phyloP scores from a whole-genome alignment of 2,888 invertebrate genomes.

The Rhaphigaster nebulosa region DNA sequence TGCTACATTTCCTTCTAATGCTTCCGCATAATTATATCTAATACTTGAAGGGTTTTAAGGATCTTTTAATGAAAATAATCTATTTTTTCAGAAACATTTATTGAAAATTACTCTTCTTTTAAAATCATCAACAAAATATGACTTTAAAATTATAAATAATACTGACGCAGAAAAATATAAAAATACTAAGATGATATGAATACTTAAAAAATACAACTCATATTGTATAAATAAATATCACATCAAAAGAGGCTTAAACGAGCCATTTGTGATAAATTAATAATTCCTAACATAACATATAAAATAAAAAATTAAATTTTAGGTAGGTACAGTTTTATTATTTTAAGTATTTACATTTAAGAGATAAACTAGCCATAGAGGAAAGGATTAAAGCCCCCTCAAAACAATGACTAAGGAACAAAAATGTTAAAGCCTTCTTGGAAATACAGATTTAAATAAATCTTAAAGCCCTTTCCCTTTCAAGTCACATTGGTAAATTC shows the following conservation, averaged over 20 bases:
- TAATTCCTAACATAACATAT: conserved; percentile 10
- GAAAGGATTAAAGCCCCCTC: neutral
- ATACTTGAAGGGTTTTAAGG: neutral
- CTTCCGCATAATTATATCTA: too few species aligned
- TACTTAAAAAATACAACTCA: conserved; percentile 26
- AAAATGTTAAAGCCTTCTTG: neutral
- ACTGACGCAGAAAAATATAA: conserved; percentile 44
- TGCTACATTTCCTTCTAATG: too few species aligned
- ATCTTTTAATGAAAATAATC: neutral
- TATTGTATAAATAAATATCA: conserved; percentile 34
- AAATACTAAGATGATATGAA: conserved; percentile 10
- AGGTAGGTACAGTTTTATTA: conserved; percentile 37
- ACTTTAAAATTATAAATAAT: conserved; percentile 36
- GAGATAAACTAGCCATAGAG: neutral
- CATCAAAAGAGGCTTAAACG: neutral
- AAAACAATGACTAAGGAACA: conserved; percentile 15
- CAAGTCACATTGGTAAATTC: neutral
- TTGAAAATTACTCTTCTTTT: conserved; percentile 5
- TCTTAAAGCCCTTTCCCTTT: neutral
- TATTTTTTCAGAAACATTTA: neutral
- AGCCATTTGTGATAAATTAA: conserved; percentile 22
- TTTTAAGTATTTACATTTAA: neutral
- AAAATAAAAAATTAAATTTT: neutral
- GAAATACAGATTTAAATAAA: neutral
- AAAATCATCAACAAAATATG: conserved; percentile 3